Conservation (phyloP, 2,113 vertebrate species). For the Fregetta grallaria region DNA sequence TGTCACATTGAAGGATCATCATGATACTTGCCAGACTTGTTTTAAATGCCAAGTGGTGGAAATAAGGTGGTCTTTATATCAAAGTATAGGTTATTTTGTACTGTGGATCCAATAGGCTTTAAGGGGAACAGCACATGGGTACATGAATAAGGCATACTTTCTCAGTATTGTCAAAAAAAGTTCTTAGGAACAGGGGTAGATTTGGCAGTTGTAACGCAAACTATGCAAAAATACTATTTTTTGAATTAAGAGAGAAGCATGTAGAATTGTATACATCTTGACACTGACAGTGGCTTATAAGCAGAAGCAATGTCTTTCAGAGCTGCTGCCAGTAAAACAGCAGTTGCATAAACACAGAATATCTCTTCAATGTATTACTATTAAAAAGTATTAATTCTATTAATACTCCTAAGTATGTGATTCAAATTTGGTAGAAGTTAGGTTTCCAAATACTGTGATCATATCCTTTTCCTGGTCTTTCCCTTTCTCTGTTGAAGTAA, state of each 20-base stretch:
- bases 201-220: background rate
- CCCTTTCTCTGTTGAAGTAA: background rate
- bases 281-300: background rate
- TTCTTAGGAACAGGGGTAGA: background rate
- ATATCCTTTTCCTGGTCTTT: background rate
- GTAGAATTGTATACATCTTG: background rate
- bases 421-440: background rate
- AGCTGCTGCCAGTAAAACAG: background rate
- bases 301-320: background rate
- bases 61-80: background rate
- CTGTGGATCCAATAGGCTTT: background rate
- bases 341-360: background rate
- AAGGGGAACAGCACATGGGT: background rate
- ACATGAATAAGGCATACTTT: background rate
- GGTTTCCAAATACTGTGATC: background rate
- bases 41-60: background rate
- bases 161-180: background rate
- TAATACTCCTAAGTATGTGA: background rate
- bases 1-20: background rate
- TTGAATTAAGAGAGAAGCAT: background rate
- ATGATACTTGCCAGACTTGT: background rate
- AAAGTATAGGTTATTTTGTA: background rate
- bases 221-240: background rate
- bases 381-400: background rate
- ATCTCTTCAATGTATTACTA: background rate